Percentiles rank a stretch among this genome's conserved stretches.
Evolutionary conservation across 2,113 vertebrate species (phyloP).

Genomic region (Cynocephalus volans): DNA sequence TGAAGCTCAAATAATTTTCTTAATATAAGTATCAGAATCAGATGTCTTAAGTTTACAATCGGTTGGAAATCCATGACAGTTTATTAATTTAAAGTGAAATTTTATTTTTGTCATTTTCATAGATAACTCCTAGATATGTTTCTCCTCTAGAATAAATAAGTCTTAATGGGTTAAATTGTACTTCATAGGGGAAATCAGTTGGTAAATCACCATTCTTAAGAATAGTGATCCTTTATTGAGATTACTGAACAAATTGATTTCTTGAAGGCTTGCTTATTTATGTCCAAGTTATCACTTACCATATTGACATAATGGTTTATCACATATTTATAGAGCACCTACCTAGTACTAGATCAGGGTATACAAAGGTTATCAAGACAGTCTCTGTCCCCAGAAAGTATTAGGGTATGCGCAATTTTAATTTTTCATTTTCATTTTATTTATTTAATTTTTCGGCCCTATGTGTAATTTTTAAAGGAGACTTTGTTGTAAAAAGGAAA

Average conservation of each 20-base stretch:
- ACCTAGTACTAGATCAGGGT: background rate
- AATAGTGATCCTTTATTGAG: constrained; percentile 20
- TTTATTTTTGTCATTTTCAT: constrained; percentile 51
- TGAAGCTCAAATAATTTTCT: constrained; percentile 2
- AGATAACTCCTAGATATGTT: background rate
- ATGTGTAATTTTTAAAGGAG: background rate
- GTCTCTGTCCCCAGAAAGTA: background rate
- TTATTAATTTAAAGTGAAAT: background rate
- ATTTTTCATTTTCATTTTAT: background rate
- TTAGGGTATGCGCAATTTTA: background rate
- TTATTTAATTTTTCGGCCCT: too few relatives aligned
- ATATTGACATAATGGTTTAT: constrained; percentile 31
- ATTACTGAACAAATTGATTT: background rate
- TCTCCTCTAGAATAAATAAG: background rate
- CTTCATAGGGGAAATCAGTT: background rate
- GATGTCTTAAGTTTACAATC: background rate
- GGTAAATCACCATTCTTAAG: background rate
- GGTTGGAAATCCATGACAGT: background rate
- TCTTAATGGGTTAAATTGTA: constrained; percentile 3
- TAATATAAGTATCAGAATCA: constrained; percentile 10
- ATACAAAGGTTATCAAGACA: background rate
- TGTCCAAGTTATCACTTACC: background rate
- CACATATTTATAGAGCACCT: constrained; percentile 10
- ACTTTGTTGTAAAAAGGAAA: constrained; percentile 2
- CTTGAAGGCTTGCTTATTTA: constrained; percentile 37